phyloP scores from a whole-genome alignment of 1,140 invertebrate species.

The Euura lappo region DNA sequence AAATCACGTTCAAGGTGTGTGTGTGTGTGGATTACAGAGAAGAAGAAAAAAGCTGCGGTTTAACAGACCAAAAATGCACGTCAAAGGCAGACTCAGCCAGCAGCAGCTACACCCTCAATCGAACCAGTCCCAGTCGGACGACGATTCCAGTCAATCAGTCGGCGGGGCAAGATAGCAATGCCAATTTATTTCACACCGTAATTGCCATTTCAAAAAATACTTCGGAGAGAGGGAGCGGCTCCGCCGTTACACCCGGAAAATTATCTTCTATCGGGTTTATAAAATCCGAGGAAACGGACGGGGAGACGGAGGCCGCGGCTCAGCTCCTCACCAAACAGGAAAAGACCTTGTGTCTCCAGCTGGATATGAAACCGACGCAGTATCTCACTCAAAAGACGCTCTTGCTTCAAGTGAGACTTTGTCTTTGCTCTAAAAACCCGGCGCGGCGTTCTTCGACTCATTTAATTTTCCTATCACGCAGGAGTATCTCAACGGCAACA shows the following conservation, averaged over 20 bases:
- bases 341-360: conserved; percentile 56
- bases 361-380: conserved; percentile 58
- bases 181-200: conserved; percentile 43
- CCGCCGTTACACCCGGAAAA: conserved; percentile 31
- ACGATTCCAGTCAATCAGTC: conserved; percentile 58
- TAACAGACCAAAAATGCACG: conserved; percentile 79
- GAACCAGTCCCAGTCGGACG: conserved; percentile 54
- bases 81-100: conserved; percentile 51
- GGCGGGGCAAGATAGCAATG: conserved; percentile 56
- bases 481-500: conserved; percentile 59
- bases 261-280: conserved; percentile 32
- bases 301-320: conserved; percentile 54
- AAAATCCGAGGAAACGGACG: conserved; percentile 43
- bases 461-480: conserved; percentile 32
- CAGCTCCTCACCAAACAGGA: conserved; percentile 59
- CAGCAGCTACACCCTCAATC: conserved; percentile 50
- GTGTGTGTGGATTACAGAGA: conserved; percentile 63
- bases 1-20: background rate
- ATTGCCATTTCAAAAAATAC: conserved; percentile 42
- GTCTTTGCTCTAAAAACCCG: background rate
- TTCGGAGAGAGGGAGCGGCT: conserved; percentile 42
- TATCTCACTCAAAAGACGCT: conserved; percentile 60
- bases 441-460: no score
- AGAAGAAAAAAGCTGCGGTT: conserved; percentile 78
- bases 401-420: conserved; percentile 51